Conservation (phyloP, 2,888 invertebrate genomes). For the Oasisia sp. region DNA sequence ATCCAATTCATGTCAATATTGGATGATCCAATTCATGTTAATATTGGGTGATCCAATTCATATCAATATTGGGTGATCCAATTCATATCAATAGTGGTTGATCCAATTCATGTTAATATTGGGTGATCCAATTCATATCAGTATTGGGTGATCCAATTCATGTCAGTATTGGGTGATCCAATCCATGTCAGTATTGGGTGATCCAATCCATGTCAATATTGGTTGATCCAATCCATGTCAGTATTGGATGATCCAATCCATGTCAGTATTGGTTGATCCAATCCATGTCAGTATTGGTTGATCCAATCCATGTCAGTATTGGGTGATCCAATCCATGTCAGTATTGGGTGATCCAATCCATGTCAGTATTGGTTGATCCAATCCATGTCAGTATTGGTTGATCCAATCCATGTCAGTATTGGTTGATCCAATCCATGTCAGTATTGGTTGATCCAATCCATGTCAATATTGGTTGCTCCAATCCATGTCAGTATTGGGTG, state of each 20-base stretch:
- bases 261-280: no score
- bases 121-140: background rate
- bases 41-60: slow-evolving; percentile 46
- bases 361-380: no score
- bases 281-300: no score
- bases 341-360: slow-evolving; percentile 46
- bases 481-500: no score
- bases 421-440: no score
- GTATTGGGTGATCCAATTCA: slow-evolving; percentile 46
- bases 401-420: slow-evolving; percentile 46
- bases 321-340: no score
- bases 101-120: slow-evolving; percentile 46
- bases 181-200: no score
- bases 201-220: slow-evolving; percentile 46
- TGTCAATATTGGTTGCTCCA: no score
- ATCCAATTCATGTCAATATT: slow-evolving; percentile 46
- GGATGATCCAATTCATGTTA: background rate
- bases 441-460: slow-evolving; percentile 46
- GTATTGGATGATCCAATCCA: slow-evolving; percentile 46
- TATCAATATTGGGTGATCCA: no score
- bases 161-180: no score
- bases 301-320: slow-evolving; percentile 46
- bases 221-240: no score
- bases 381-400: no score
- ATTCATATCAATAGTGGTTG: background rate